Base-by-base conservation (phyloP, 1,140 invertebrate species). In the Trichonephila clavata region DNA sequence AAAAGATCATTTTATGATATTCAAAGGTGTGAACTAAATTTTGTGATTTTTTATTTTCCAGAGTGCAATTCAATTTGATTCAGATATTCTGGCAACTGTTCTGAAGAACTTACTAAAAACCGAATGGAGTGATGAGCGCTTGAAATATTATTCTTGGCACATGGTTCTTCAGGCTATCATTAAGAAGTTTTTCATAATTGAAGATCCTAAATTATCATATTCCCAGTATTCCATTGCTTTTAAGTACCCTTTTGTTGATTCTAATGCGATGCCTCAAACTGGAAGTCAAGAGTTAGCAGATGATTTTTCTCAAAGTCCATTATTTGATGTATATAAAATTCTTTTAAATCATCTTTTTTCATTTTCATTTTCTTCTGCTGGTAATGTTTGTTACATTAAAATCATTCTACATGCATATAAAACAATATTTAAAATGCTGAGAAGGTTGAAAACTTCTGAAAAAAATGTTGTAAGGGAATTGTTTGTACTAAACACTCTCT, bases 101-200 rank as follows among this genome's bases (percentile, higher is more conserved):
- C 24, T 68, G 3, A 57, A 89, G n/a, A 43, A 27, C 43, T 27
- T 89, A 50, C 50, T 87, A 20, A n/a, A 24, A 14, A 14, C 32
- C 0, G 39, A 68, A 50, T 65, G 59, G 32, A 39, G 32, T 2
- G 27, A 87, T 10, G 86, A 65, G 16, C 21, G 32, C 24, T 39
- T 87, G 18, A 89, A 68, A 77, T 89, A 24, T 5, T 68, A 71
- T 43, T 43, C 87, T 4, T 89, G 32, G 39, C 65, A 89, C 57
- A 16, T 71, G 21, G 43, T 59, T 24, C n/a, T 89, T 16, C 87
- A 89, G 57, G 13, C 65, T 18, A 50, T 77, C 43, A 89, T 89
- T 60, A 14, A 20, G 39, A 89, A 71, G 18, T 63, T 87, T 63
- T 87, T 87, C 13, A 89, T 77, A n/a, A 32, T 89, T 27, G 87